A percentile compares a stretch with the other conserved stretches of the same genome.
These are phyloP conservation scores for Caenorhabditis zanzibari DNA, from an alignment of 2,888 invertebrate species.

Conservation along the genomic window DNA sequence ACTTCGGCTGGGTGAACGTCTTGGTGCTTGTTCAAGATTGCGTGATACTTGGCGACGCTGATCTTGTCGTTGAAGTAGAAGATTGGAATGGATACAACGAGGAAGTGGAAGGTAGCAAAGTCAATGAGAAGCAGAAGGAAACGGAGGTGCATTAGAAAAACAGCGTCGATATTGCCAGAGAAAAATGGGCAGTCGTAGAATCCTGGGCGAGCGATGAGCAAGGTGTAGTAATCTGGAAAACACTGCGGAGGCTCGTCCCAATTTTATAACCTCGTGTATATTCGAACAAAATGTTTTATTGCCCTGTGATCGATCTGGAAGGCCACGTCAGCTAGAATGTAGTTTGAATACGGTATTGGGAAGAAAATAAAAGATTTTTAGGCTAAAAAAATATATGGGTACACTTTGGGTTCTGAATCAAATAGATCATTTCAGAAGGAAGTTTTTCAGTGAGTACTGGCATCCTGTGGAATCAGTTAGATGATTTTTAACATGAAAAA, in stretches of 20 bases:
- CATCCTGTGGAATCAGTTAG: too few species aligned
- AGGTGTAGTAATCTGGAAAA: slow-evolving; percentile 33
- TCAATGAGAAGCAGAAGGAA: slow-evolving; percentile 38
- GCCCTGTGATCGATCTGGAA: too few species aligned
- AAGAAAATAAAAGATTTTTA: too few species aligned
- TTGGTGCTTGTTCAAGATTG: neutral
- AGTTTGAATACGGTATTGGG: too few species aligned
- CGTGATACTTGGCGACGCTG: neutral
- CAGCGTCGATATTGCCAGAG: slow-evolving; percentile 21
- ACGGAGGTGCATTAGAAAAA: slow-evolving; percentile 26
- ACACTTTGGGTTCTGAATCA: too few species aligned
- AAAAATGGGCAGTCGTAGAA: slow-evolving; percentile 30
- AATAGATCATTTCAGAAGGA: too few species aligned
- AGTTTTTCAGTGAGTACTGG: too few species aligned
- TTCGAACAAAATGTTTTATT: neutral
- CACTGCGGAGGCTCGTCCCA: neutral
- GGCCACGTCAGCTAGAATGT: neutral
- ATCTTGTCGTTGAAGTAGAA: slow-evolving; percentile 31
- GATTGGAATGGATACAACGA: slow-evolving; percentile 27
- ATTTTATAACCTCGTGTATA: neutral
- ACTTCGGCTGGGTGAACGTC: neutral
- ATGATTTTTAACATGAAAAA: too few species aligned
- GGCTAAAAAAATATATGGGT: too few species aligned
- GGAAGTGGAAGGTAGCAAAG: slow-evolving; percentile 31
- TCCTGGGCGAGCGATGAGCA: slow-evolving; percentile 5